A percentile compares a stretch with the other conserved stretches of the same genome.
Conservation (phyloP, 1,140 invertebrate species). For the Trichonephila clavipes region DNA sequence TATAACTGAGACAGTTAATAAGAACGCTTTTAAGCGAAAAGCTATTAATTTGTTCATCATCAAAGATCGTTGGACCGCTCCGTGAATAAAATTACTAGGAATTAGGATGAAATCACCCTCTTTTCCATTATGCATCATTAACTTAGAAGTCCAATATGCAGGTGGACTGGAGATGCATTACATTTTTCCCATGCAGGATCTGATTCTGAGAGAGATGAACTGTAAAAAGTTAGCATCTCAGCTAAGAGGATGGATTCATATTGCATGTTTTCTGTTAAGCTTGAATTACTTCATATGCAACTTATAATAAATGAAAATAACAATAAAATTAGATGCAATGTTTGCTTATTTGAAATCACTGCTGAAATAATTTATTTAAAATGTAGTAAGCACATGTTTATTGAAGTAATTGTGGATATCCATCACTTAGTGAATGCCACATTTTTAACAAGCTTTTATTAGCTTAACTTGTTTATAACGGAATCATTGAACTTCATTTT, state of each 20-base stretch:
- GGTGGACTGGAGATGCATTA: not conserved
- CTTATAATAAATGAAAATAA: not conserved
- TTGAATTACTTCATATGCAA: not conserved
- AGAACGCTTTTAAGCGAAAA: not conserved
- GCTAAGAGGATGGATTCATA: not conserved
- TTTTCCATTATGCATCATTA: constrained; percentile 9
- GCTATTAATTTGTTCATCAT: constrained; percentile 31
- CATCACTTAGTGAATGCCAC: too few relatives aligned
- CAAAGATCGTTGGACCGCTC: not conserved
- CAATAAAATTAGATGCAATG: too few relatives aligned
- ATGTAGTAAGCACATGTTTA: too few relatives aligned
- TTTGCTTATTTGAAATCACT: too few relatives aligned
- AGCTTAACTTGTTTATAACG: too few relatives aligned
- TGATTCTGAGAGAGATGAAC: too few relatives aligned
- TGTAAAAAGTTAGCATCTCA: not conserved
- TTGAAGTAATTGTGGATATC: too few relatives aligned
- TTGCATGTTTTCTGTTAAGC: not conserved
- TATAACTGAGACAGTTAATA: not conserved
- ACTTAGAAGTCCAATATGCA: not conserved
- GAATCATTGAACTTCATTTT: too few relatives aligned
- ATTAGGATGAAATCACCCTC: not conserved
- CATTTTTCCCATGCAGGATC: too few relatives aligned
- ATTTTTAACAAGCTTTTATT: too few relatives aligned
- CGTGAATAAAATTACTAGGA: constrained; percentile 9
- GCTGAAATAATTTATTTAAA: too few relatives aligned